phyloP scores from a whole-genome alignment of 1,140 invertebrate species.

The Apis cerana region DNA sequence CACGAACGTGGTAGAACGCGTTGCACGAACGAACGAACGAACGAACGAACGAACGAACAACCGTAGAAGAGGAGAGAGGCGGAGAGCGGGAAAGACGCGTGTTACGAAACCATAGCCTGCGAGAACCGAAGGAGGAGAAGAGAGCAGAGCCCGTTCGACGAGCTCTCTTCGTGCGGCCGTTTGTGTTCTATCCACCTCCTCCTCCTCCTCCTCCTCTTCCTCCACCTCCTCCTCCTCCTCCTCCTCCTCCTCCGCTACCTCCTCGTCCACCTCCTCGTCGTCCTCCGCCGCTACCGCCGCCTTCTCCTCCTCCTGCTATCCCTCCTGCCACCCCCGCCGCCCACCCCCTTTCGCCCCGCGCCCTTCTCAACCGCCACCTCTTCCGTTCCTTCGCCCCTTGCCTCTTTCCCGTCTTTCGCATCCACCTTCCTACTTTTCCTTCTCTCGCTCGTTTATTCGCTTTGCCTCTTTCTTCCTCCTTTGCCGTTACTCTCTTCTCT shows the following conservation, averaged over 20 bases:
- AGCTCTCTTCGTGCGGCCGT: conserved; percentile 67
- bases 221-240: not conserved
- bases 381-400: conserved; percentile 12
- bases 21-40: conserved; percentile 14
- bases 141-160: conserved; percentile 67
- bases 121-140: conserved; percentile 49
- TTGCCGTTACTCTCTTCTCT: conserved; percentile 7
- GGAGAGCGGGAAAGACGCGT: conserved; percentile 59
- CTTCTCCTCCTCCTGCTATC: not conserved
- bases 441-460: conserved; percentile 6
- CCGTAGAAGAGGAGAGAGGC: conserved; percentile 21
- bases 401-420: conserved; percentile 39
- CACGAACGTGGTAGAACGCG: conserved; percentile 12
- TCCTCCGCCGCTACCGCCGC: conserved; percentile 14
- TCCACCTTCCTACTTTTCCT: conserved; percentile 23
- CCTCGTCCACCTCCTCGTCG: conserved; percentile 5
- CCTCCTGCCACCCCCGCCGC: conserved; percentile 3
- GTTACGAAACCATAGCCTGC: conserved; percentile 72
- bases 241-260: not conserved
- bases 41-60: not conserved
- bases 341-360: conserved; percentile 2
- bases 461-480: not conserved
- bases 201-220: conserved; percentile 5
- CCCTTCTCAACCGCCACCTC: not conserved
- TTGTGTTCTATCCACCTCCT: conserved; percentile 55